Conservation (phyloP, 2,797 vertebrate species). For the Okamejei kenojei region DNA sequence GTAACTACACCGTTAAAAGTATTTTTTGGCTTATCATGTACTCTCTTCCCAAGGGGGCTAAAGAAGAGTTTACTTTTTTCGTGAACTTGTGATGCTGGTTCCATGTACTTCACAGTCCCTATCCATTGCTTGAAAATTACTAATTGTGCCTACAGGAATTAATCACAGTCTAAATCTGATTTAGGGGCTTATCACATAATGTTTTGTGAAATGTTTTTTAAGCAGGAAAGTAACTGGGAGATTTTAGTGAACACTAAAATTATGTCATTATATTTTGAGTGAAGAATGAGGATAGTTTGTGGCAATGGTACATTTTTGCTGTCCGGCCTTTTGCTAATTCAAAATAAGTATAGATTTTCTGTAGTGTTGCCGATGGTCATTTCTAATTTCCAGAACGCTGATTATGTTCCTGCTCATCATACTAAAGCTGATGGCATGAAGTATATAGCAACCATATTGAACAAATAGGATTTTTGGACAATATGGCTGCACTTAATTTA, state of each 20-base stretch:
- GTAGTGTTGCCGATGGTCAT: not conserved
- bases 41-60: not conserved
- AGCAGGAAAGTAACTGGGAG: not conserved
- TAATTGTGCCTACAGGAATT: not conserved
- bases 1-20: not conserved
- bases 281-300: not conserved
- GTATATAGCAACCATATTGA: not conserved
- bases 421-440: not conserved
- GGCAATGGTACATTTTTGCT: not conserved
- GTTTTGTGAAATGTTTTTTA: not conserved
- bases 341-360: not conserved
- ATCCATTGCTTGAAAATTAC: not conserved
- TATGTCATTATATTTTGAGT: not conserved
- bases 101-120: not conserved
- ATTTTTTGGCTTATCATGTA: not conserved
- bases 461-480: not conserved
- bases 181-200: not conserved
- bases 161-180: not conserved
- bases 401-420: not conserved
- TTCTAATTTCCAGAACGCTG: not conserved
- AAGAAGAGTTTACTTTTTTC: not conserved
- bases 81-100: not conserved
- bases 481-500: not conserved
- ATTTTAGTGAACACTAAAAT: not conserved
- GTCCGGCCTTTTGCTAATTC: not conserved